Conservation (phyloP, 2,888 invertebrate genomes). For the Callinectes sapidus region DNA sequence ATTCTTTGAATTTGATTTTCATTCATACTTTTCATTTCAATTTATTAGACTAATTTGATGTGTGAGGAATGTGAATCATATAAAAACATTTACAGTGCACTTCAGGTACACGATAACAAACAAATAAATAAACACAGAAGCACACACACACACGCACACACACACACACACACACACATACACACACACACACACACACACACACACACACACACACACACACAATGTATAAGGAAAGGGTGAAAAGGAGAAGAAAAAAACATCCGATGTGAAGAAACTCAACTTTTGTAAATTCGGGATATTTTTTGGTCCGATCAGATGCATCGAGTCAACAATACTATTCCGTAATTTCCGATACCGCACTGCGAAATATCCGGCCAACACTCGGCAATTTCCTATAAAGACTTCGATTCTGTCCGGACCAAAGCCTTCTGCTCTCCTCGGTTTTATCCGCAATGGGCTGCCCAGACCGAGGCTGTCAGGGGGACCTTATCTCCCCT, state of each 20-base stretch:
- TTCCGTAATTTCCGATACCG: conserved; percentile 55
- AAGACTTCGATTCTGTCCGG: conserved; percentile 50
- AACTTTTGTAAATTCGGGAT: conserved; percentile 11
- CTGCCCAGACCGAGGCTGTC: conserved; percentile 37
- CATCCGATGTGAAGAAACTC: conserved; percentile 1
- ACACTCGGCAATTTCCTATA: conserved; percentile 55
- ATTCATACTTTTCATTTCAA: not conserved
- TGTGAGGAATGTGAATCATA: not conserved
- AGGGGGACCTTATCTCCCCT: conserved; percentile 39
- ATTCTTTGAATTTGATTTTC: not conserved
- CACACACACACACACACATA: conserved; percentile 5
- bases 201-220: not conserved
- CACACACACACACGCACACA: not conserved
- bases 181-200: conserved; percentile 34
- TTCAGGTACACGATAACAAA: not conserved
- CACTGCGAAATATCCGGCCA: conserved; percentile 54
- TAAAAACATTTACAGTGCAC: not conserved
- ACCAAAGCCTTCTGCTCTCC: conserved; percentile 45
- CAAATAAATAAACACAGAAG: not conserved
- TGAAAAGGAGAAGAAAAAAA: not conserved
- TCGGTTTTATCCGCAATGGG: conserved; percentile 46
- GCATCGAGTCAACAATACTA: conserved; percentile 52
- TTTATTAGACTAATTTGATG: not conserved
- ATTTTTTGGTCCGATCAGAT: conserved; percentile 38
- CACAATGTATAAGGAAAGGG: not conserved